Evolutionary conservation across 2,797 vertebrate species (phyloP).

Genomic region (Allenopithecus nigroviridis): DNA sequence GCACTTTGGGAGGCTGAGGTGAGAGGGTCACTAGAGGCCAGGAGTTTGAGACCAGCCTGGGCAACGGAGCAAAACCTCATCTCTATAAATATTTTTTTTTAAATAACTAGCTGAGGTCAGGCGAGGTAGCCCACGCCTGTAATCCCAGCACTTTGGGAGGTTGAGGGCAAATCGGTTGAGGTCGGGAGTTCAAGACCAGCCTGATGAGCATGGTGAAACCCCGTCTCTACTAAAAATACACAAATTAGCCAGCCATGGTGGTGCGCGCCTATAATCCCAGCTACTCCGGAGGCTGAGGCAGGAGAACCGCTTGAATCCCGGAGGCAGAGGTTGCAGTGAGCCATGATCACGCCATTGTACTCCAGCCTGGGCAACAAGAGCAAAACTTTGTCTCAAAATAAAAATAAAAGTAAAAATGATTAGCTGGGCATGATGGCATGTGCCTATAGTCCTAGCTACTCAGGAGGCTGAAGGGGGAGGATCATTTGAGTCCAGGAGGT

Average conservation of each 20-base stretch:
- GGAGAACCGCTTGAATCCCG: neutral
- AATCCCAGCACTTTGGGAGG: neutral
- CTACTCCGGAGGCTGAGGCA: neutral
- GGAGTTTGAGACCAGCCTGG: neutral
- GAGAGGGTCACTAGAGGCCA: neutral
- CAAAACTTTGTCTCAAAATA: neutral
- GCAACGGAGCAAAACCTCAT: neutral
- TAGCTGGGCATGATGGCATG: neutral
- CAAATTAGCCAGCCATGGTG: neutral
- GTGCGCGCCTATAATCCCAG: neutral
- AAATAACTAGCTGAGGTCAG: neutral
- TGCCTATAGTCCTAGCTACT: neutral
- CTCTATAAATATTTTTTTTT: accelerated
- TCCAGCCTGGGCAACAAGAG: neutral
- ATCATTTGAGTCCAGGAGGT: neutral
- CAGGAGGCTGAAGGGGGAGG: neutral
- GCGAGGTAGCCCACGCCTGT: neutral
- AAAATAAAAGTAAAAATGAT: neutral
- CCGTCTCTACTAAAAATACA: neutral
- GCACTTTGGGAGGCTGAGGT: neutral
- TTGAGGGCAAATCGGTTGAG: neutral
- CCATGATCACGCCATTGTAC: neutral
- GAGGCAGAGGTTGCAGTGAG: neutral
- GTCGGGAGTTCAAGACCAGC: neutral
- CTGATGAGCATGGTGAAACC: neutral